phyloP scores from a whole-genome alignment of 2,113 vertebrate species.

The Bungarus multicinctus region DNA sequence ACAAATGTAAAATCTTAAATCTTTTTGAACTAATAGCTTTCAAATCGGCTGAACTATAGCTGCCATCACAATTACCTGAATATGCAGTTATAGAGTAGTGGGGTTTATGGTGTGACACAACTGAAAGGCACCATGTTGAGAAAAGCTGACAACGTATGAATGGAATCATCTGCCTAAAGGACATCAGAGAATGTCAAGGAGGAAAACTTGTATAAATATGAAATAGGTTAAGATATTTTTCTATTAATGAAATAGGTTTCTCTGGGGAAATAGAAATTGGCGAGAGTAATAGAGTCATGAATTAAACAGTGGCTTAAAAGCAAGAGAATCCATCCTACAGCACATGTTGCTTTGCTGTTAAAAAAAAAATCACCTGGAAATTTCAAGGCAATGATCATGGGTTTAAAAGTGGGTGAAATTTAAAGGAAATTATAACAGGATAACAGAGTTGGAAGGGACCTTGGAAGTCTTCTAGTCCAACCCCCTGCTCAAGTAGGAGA shows the following conservation, averaged over 20 bases:
- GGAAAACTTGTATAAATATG: conserved; percentile 47
- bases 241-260: conserved; percentile 47
- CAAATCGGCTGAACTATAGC: neutral
- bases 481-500: no score
- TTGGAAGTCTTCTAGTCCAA: no score
- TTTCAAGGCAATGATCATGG: neutral
- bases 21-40: neutral
- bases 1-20: neutral
- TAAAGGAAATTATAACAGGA: neutral
- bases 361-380: conserved; percentile 26
- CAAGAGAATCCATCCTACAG: neutral
- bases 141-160: conserved; percentile 25
- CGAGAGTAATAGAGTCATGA: conserved; percentile 44
- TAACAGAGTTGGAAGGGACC: no score
- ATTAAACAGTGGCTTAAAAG: conserved; percentile 55
- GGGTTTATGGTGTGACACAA: neutral
- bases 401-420: conserved; percentile 32
- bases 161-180: conserved; percentile 39
- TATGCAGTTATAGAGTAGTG: neutral
- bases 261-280: conserved; percentile 37
- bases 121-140: neutral
- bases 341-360: neutral
- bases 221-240: conserved; percentile 38
- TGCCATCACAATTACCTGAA: neutral
- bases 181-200: conserved; percentile 28